Conservation (phyloP, 2,113 vertebrate genomes). For the Hoplias malabaricus region DNA sequence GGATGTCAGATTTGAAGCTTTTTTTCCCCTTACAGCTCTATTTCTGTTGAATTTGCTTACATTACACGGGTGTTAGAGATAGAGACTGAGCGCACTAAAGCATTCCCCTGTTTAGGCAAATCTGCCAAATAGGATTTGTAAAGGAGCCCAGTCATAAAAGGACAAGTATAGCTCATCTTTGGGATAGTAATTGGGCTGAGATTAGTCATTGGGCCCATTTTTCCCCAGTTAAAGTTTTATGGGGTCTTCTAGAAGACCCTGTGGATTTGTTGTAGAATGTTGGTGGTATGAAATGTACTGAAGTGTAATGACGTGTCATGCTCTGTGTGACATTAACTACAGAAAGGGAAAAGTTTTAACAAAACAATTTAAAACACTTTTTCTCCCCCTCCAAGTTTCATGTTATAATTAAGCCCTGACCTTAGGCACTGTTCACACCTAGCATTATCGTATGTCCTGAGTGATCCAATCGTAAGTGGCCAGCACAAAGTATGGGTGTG, state of each 20-base stretch:
- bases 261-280: neutral
- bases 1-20: slow-evolving; percentile 4
- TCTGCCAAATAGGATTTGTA: slow-evolving; percentile 35
- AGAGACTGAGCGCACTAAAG: slow-evolving; percentile 18
- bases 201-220: neutral
- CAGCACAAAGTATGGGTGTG: too few species aligned
- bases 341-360: neutral
- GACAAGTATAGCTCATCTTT: slow-evolving; percentile 21
- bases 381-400: too few species aligned
- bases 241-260: slow-evolving; percentile 1
- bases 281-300: neutral
- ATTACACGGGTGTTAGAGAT: slow-evolving; percentile 34
- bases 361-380: too few species aligned
- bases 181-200: neutral
- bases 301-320: neutral
- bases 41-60: slow-evolving; percentile 38
- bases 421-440: too few species aligned
- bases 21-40: slow-evolving; percentile 13
- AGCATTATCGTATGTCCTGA: too few species aligned
- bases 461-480: too few species aligned
- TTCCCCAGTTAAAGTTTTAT: slow-evolving; percentile 33
- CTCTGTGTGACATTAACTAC: neutral
- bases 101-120: slow-evolving; percentile 6
- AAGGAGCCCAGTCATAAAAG: slow-evolving; percentile 25
- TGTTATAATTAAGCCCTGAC: too few species aligned